phyloP scores from a whole-genome alignment of 64 coral and sea anemone genomes.

The Platygyra sinensis region DNA sequence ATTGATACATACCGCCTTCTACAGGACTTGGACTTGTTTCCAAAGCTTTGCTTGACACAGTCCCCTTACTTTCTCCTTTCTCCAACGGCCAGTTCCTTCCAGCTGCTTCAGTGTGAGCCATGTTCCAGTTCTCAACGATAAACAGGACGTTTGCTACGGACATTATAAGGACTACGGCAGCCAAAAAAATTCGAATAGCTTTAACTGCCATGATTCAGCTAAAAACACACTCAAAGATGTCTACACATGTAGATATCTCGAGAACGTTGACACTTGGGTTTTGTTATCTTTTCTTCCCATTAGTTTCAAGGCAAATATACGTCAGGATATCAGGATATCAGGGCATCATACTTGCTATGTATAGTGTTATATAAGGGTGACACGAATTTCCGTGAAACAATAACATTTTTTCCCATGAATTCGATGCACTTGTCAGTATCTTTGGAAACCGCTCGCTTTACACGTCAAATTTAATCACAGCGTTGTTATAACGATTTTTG shows the following conservation, averaged over 20 bases:
- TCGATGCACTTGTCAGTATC: neutral
- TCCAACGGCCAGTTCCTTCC: neutral
- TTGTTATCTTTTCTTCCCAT: neutral
- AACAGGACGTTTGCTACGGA: neutral
- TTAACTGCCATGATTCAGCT: neutral
- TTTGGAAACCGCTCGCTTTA: slow-evolving; percentile 7
- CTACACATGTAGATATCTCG: neutral
- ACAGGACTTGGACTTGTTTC: neutral
- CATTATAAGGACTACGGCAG: neutral
- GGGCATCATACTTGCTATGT: too few relatives aligned
- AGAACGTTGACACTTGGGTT: neutral
- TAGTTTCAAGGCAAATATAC: neutral
- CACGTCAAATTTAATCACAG: neutral
- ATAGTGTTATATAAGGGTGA: too few relatives aligned
- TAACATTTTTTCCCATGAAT: neutral
- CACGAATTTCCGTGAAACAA: neutral
- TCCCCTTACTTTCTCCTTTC: neutral
- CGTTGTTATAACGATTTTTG: too few relatives aligned
- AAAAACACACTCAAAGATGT: neutral
- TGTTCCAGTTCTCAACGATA: slow-evolving; percentile 17
- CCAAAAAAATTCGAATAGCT: neutral
- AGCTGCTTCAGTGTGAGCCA: neutral
- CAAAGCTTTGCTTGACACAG: too few relatives aligned
- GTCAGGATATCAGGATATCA: neutral
- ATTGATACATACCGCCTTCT: neutral